Conservation (phyloP, 2,113 vertebrate species). For the Puntigrus tetrazona region DNA sequence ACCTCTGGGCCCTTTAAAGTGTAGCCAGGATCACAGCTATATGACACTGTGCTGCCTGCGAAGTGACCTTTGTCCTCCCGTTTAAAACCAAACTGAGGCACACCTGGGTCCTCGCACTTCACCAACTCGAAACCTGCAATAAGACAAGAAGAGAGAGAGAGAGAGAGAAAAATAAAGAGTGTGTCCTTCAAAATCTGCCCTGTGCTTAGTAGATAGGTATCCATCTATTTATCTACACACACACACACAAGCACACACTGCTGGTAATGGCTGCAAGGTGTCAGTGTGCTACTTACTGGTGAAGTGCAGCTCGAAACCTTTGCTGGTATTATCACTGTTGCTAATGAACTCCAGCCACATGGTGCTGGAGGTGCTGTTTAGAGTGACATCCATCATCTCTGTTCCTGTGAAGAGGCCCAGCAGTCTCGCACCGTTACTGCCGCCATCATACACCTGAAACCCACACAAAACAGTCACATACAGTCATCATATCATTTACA, state of each 20-base stretch:
- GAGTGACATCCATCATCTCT: slow-evolving; percentile 83
- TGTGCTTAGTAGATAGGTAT: background rate
- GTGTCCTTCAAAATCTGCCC: background rate
- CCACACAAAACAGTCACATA: slow-evolving; percentile 28
- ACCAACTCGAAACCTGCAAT: slow-evolving; percentile 91
- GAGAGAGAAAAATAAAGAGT: too few species aligned
- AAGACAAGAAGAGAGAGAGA: background rate
- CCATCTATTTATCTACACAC: background rate
- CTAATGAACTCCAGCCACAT: slow-evolving; percentile 97
- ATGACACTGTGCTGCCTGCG: slow-evolving; percentile 90
- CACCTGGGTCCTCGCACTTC: slow-evolving; percentile 93
- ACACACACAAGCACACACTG: background rate
- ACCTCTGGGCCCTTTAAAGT: slow-evolving; percentile 82
- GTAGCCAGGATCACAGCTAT: slow-evolving; percentile 93
- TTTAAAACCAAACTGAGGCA: slow-evolving; percentile 93
- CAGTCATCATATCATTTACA: background rate
- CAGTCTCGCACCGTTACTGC: slow-evolving; percentile 86
- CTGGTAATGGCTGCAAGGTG: background rate
- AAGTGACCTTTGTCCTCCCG: slow-evolving; percentile 94
- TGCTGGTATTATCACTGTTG: slow-evolving; percentile 87
- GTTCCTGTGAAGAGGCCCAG: slow-evolving; percentile 86
- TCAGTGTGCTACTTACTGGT: slow-evolving; percentile 82
- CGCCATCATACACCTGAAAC: slow-evolving; percentile 91
- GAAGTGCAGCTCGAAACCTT: slow-evolving; percentile 94
- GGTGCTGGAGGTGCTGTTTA: slow-evolving; percentile 96